Evolutionary conservation across 2,888 invertebrate genomes (phyloP).

Genomic region (Drosophila neotestacea): DNA sequence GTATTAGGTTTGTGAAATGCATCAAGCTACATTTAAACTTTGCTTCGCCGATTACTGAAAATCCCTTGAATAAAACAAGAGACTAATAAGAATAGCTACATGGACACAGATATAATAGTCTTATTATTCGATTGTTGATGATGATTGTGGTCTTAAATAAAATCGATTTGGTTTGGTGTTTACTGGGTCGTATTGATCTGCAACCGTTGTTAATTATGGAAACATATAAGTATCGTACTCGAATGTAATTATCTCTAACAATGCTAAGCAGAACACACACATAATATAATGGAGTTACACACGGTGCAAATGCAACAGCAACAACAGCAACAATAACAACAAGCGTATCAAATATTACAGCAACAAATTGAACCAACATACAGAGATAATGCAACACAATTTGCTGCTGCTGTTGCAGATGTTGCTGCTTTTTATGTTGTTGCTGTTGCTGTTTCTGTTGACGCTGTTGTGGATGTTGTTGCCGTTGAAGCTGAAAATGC

Average conservation of each 20-base stretch:
- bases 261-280: constrained; percentile 2
- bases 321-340: not conserved
- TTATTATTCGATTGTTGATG: too few relatives aligned
- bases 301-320: not conserved
- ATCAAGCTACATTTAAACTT: too few relatives aligned
- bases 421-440: constrained; percentile 20
- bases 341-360: constrained; percentile 13
- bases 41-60: too few relatives aligned
- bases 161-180: not conserved
- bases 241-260: constrained; percentile 15
- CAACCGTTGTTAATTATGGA: not conserved
- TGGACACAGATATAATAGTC: too few relatives aligned
- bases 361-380: constrained; percentile 38
- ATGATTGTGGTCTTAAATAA: not conserved
- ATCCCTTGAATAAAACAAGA: too few relatives aligned
- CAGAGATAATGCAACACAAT: constrained; percentile 49
- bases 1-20: too few relatives aligned
- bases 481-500: constrained; percentile 37
- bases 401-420: constrained; percentile 15
- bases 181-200: not conserved
- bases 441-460: constrained; percentile 11
- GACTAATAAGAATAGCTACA: too few relatives aligned
- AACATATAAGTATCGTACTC: not conserved
- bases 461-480: not conserved
- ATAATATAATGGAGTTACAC: not conserved